phyloP scores from a whole-genome alignment of 1,140 invertebrate species.

The Vollenhovia emeryi region DNA sequence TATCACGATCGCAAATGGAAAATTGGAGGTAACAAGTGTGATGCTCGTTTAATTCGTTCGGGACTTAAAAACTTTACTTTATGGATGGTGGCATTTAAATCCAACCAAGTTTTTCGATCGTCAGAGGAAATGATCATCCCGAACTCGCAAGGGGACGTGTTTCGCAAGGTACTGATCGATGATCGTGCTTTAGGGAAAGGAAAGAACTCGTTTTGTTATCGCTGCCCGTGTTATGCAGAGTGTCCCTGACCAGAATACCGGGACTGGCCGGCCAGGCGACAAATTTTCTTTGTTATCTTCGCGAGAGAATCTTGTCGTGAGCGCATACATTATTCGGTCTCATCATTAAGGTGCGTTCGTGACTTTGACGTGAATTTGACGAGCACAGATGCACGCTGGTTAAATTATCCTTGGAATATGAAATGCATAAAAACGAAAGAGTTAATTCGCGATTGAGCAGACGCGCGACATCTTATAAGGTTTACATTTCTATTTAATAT shows the following conservation, averaged over 20 bases:
- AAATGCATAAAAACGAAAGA: not conserved
- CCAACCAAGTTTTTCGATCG: not conserved
- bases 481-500: not conserved
- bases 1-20: not conserved
- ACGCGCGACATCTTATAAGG: not conserved
- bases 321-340: conserved; percentile 59
- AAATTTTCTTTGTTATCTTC: conserved; percentile 75
- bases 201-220: conserved; percentile 74
- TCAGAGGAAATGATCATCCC: not conserved
- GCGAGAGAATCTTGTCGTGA: conserved; percentile 72
- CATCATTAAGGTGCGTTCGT: conserved; percentile 50
- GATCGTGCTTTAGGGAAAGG: conserved; percentile 37
- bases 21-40: not conserved
- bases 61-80: not conserved
- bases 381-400: not conserved
- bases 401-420: not conserved
- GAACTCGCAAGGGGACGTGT: not conserved
- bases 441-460: not conserved
- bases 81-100: not conserved
- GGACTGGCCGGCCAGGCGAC: conserved; percentile 61
- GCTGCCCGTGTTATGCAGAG: conserved; percentile 40
- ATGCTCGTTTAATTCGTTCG: not conserved
- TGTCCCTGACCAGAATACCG: conserved; percentile 74
- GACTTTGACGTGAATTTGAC: conserved; percentile 36
- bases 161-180: conserved; percentile 38